These are phyloP conservation scores for Drosophila mettleri DNA, from an alignment of 2,888 invertebrate species.

Conservation along the genomic window DNA sequence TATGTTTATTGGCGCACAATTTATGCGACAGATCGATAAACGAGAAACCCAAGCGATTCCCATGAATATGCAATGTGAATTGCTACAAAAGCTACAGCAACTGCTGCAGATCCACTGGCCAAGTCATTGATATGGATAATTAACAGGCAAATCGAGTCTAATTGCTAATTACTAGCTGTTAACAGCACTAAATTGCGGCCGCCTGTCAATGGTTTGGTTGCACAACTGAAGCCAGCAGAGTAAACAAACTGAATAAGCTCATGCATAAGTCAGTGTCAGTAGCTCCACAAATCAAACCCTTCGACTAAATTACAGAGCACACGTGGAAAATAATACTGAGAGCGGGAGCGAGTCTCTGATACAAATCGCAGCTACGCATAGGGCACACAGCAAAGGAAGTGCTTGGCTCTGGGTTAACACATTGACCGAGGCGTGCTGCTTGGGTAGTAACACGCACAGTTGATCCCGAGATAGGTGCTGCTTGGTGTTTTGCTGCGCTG, in stretches of 20 bases:
- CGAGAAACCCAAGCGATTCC: constrained; percentile 8
- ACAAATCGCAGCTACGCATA: constrained; percentile 59
- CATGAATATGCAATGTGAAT: constrained; percentile 67
- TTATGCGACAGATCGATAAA: constrained; percentile 48
- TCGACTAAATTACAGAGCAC: constrained; percentile 41
- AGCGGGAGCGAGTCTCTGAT: constrained; percentile 31
- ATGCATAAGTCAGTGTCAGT: constrained; percentile 66
- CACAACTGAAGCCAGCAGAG: constrained; percentile 29
- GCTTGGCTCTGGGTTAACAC: constrained; percentile 38
- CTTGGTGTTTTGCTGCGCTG: constrained; percentile 11
- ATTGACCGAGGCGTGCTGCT: constrained; percentile 53
- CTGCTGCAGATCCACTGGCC: constrained; percentile 31
- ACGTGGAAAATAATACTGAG: neutral
- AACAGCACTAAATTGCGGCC: constrained; percentile 69
- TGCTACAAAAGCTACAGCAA: no score
- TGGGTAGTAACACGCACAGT: constrained; percentile 70
- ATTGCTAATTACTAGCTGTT: constrained; percentile 78
- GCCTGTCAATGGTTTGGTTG: constrained; percentile 57
- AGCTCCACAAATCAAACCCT: constrained; percentile 22
- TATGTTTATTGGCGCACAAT: constrained; percentile 64
- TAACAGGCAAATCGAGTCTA: constrained; percentile 68
- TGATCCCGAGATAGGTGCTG: constrained; percentile 51
- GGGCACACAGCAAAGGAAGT: constrained; percentile 50
- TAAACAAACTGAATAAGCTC: constrained; percentile 32
- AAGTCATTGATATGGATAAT: constrained; percentile 65